Base-by-base conservation (phyloP, 2,113 vertebrate genomes). In the Ophthalmolycus amberensis region DNA sequence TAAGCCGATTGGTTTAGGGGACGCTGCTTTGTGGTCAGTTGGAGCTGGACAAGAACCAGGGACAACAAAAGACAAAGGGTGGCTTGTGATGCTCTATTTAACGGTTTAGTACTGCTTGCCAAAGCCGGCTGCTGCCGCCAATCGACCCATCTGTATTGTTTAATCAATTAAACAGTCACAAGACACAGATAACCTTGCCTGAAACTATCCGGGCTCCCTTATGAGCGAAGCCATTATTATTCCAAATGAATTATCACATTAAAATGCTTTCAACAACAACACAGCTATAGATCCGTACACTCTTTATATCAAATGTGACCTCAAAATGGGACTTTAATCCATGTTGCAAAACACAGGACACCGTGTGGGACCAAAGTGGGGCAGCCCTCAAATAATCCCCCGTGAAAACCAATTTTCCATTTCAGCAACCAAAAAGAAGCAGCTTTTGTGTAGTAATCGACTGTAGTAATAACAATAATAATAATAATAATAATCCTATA, bases 61-160 rank as follows among this genome's bases (percentile, higher is more conserved):
- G 54, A 78, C 75, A 77, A 77, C 59, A 44, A 56, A 56, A 71
- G 29, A 88, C 78, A 90, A 82, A 88, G 60, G 67, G 10, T 71
- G 65, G 65, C 73, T 80, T 79, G 60, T 83, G 62, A 66, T 25
- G 89, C 75, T 84, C 70, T 50, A 62, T 71, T 79, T 52, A 80
- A 70, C 77, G 27, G 73, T 69, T 58, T 16, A 58, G 64, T 8
- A 27, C 5, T 3, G 65, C 32, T 65, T 75, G 85, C 83, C 84
- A 85, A 32, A 72, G 42, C 80, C 40, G 70, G 46, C 78, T 60
- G 56, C 50, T 37, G 75, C 38, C 78, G 68, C 59, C 88, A 69
- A 72, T 76, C 48, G 72, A 82, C 52, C 74, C 70, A 37, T 63
- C 65, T 77, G 64, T 14, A 83, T 67, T 54, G 58, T 87, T 88